Evolutionary conservation across 2,888 invertebrate species (phyloP).

Genomic region (Drosophila longiperda): DNA sequence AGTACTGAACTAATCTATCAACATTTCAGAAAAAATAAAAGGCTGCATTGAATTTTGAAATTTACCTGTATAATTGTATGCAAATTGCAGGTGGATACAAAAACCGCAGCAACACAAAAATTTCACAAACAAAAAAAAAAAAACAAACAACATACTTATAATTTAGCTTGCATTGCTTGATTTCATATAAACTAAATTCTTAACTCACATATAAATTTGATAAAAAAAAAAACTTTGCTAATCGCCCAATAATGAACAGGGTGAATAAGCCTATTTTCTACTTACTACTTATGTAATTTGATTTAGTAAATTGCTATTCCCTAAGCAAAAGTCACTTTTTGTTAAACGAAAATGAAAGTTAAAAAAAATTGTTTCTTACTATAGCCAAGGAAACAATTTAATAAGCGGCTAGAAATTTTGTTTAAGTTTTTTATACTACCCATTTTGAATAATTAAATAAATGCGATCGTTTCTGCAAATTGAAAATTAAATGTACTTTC

Average conservation of each 20-base stretch:
- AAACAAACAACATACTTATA: slow-evolving; percentile 12
- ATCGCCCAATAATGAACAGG: not conserved
- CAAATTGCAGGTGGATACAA: slow-evolving; percentile 6
- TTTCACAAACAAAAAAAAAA: not conserved
- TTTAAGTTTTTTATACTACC: slow-evolving; percentile 69
- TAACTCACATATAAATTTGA: slow-evolving; percentile 14
- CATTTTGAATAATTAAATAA: slow-evolving; percentile 67
- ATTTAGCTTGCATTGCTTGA: slow-evolving; percentile 20
- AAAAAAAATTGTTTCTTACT: slow-evolving; percentile 32
- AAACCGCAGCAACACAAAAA: slow-evolving; percentile 11
- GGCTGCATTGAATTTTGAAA: slow-evolving; percentile 16
- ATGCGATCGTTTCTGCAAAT: slow-evolving; percentile 58
- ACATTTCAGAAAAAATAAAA: slow-evolving; percentile 28
- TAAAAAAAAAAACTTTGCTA: not conserved
- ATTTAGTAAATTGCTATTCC: slow-evolving; percentile 21
- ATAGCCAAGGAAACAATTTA: slow-evolving; percentile 23
- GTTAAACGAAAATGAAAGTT: slow-evolving; percentile 38
- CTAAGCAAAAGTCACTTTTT: slow-evolving; percentile 29
- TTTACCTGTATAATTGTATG: slow-evolving; percentile 18
- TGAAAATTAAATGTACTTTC: slow-evolving; percentile 34
- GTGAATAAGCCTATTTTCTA: not conserved
- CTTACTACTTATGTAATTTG: slow-evolving; percentile 16
- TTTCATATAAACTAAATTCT: not conserved
- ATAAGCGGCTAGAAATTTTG: slow-evolving; percentile 34
- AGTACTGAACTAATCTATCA: slow-evolving; percentile 41